Conservation (phyloP, 2,888 invertebrate species). For the Salpingus planirostris region DNA sequence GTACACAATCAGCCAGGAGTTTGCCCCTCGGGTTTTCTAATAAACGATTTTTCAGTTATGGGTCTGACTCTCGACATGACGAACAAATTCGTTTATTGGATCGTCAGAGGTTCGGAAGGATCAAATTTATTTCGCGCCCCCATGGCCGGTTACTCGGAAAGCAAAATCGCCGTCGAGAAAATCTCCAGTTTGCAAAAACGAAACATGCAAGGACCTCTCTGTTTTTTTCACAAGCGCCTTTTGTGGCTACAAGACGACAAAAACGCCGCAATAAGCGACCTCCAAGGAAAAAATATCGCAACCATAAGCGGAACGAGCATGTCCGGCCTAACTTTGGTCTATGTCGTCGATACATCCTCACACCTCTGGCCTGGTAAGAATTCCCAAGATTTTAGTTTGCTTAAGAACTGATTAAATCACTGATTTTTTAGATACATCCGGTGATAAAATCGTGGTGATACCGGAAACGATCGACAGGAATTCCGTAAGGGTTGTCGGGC, state of each 20-base stretch:
- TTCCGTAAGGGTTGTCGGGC: slow-evolving; percentile 62
- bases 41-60: slow-evolving; percentile 61
- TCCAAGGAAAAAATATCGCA: slow-evolving; percentile 65
- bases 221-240: slow-evolving; percentile 73
- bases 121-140: slow-evolving; percentile 64
- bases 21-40: no score
- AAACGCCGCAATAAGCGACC: slow-evolving; percentile 67
- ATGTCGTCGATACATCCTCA: slow-evolving; percentile 61
- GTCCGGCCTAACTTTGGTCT: slow-evolving; percentile 58
- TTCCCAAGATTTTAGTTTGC: slow-evolving; percentile 3
- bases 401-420: slow-evolving; percentile 1
- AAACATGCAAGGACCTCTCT: slow-evolving; percentile 61
- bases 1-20: no score
- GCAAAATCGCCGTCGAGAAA: slow-evolving; percentile 20
- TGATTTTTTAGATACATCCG: slow-evolving; percentile 12
- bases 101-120: slow-evolving; percentile 69
- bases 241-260: slow-evolving; percentile 73
- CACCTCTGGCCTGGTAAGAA: slow-evolving; percentile 23
- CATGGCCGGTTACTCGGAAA: slow-evolving; percentile 43
- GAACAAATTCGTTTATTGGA: slow-evolving; percentile 73
- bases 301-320: slow-evolving; percentile 55
- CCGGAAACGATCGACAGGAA: slow-evolving; percentile 61
- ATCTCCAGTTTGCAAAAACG: slow-evolving; percentile 45
- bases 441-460: slow-evolving; percentile 52
- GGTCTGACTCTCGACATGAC: slow-evolving; percentile 76